Conservation (phyloP, 2,113 vertebrate species). For the Scomber japonicus region DNA sequence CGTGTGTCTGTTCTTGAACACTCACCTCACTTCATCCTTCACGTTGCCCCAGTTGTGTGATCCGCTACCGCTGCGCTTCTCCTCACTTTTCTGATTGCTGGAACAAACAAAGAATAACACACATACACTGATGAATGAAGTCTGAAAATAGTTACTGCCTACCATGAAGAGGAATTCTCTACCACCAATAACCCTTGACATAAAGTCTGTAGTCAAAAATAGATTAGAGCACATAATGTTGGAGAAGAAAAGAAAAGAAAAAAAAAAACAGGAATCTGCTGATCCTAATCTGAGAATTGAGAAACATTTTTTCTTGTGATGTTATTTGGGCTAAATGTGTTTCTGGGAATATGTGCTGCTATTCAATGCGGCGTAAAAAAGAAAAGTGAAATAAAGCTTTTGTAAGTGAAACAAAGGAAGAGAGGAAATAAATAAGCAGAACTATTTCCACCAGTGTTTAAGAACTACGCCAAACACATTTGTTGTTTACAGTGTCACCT, state of each 20-base stretch:
- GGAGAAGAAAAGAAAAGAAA: too few relatives aligned
- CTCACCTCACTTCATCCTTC: constrained; percentile 96
- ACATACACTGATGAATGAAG: neutral
- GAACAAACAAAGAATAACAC: constrained; percentile 68
- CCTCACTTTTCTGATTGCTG: constrained; percentile 95
- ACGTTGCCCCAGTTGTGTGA: constrained; percentile 98
- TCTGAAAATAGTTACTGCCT: neutral
- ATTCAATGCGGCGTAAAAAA: neutral
- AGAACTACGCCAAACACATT: neutral
- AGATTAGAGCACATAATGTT: neutral
- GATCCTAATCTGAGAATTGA: neutral
- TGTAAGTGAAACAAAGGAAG: too few relatives aligned
- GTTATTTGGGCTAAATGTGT: neutral
- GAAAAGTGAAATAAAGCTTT: too few relatives aligned
- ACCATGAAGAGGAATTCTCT: neutral
- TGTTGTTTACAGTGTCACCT: too few relatives aligned
- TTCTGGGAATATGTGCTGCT: neutral
- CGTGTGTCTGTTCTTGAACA: constrained; percentile 16
- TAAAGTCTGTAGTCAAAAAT: neutral
- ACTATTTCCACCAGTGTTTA: too few relatives aligned
- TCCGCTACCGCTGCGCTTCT: constrained; percentile 94
- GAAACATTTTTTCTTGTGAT: neutral
- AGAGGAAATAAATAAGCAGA: too few relatives aligned
- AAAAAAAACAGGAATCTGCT: neutral
- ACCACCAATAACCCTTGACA: neutral